phyloP scores from a whole-genome alignment of 2,113 vertebrate species.

The Epinephelus fuscoguttatus region DNA sequence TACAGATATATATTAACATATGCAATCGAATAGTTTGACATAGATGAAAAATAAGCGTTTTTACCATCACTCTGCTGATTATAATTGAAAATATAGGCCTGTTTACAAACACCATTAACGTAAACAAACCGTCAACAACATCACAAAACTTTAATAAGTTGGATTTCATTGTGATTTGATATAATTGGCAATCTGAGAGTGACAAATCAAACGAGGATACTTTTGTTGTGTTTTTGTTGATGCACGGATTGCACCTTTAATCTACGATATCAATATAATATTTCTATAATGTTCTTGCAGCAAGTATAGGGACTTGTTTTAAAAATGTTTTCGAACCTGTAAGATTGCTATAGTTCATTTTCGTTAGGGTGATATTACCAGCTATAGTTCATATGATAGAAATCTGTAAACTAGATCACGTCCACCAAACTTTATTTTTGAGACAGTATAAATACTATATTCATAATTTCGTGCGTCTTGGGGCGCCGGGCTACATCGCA shows the following conservation, averaged over 20 bases:
- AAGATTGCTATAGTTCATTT: conserved; percentile 68
- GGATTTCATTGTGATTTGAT: conserved; percentile 30
- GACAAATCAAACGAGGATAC: conserved; percentile 31
- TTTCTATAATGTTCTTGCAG: conserved; percentile 75
- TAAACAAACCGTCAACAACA: conserved; percentile 65
- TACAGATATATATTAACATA: conserved; percentile 66
- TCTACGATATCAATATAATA: conserved; percentile 46
- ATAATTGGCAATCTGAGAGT: conserved; percentile 42
- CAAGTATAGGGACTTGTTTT: conserved; percentile 74
- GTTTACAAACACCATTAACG: conserved; percentile 67
- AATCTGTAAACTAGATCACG: conserved; percentile 86
- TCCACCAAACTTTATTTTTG: conserved; percentile 82
- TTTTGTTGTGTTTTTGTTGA: neutral
- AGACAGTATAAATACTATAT: conserved; percentile 82
- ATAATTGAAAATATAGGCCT: conserved; percentile 68
- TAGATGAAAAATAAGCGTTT: conserved; percentile 64
- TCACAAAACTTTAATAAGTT: conserved; percentile 61
- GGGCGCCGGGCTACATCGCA: conserved; percentile 85
- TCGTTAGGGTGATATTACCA: conserved; percentile 70
- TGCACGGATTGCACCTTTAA: conserved; percentile 49
- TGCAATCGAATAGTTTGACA: conserved; percentile 57
- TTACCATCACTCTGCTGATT: conserved; percentile 50
- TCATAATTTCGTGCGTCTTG: conserved; percentile 61
- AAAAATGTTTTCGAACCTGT: conserved; percentile 43
- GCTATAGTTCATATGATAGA: conserved; percentile 82